phyloP scores from a whole-genome alignment of 2,797 vertebrate genomes.

The Sebastes itinus region DNA sequence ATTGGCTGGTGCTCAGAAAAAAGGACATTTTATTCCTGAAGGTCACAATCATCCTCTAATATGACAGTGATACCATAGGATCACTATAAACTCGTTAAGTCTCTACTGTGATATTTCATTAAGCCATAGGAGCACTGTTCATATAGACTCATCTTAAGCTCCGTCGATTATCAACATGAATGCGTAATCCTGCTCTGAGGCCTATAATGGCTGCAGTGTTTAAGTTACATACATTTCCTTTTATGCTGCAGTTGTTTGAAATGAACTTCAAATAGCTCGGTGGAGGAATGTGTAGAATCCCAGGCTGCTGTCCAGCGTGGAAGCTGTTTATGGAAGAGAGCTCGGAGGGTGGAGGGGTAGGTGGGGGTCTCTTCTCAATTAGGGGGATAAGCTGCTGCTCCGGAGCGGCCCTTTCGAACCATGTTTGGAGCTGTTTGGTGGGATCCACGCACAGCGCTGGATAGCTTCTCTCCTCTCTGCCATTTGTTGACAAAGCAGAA shows the following conservation, averaged over 20 bases:
- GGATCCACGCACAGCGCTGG: slow-evolving; percentile 64
- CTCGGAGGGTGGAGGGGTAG: slow-evolving; percentile 41
- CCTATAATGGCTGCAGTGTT: slow-evolving; percentile 40
- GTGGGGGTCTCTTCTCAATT: slow-evolving; percentile 72
- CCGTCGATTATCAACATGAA: slow-evolving; percentile 43
- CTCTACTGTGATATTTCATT: slow-evolving; percentile 14
- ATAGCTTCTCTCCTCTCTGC: slow-evolving; percentile 71
- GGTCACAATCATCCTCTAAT: background rate
- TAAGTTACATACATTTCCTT: slow-evolving; percentile 83
- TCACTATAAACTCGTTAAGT: background rate
- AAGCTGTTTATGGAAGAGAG: slow-evolving; percentile 83
- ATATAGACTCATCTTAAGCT: slow-evolving; percentile 13
- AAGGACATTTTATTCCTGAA: background rate
- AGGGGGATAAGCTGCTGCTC: slow-evolving; percentile 72
- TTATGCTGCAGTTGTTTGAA: slow-evolving; percentile 84
- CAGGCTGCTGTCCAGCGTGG: slow-evolving; percentile 68
- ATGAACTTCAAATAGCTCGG: slow-evolving; percentile 72
- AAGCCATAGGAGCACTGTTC: background rate
- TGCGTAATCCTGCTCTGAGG: slow-evolving; percentile 29
- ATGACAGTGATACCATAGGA: background rate
- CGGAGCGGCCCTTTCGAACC: slow-evolving; percentile 69
- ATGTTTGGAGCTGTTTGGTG: slow-evolving; percentile 84
- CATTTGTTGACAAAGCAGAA: slow-evolving; percentile 84
- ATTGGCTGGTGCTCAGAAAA: background rate
- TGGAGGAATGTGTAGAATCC: slow-evolving; percentile 75